A percentile compares a stretch with the other conserved stretches of the same genome.
Evolutionary conservation across 1,140 invertebrate genomes (phyloP).

Genomic region (Bombus cullumanus): DNA sequence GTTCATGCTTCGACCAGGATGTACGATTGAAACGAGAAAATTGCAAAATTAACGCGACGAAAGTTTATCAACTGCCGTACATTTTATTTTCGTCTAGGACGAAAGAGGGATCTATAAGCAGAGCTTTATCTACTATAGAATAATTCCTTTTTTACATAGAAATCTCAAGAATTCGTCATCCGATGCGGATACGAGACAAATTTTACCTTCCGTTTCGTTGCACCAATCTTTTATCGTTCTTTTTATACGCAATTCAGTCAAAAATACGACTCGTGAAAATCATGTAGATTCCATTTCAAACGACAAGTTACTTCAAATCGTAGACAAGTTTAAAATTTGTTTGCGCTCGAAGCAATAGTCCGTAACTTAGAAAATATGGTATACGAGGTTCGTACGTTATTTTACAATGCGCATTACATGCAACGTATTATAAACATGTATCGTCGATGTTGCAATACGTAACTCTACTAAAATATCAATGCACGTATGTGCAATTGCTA

Average conservation of each 20-base stretch:
- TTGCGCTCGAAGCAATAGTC: too few relatives aligned
- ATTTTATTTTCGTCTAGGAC: neutral
- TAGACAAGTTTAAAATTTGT: too few relatives aligned
- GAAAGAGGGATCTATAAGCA: neutral
- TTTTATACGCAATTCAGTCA: too few relatives aligned
- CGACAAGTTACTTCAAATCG: neutral
- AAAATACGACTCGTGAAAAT: neutral
- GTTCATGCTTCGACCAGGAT: neutral
- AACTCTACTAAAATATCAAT: neutral
- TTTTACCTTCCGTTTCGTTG: too few relatives aligned
- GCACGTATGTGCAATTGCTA: neutral
- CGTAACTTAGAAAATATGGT: accelerated
- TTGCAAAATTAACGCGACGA: neutral
- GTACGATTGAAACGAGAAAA: neutral
- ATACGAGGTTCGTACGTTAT: too few relatives aligned
- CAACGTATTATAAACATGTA: neutral
- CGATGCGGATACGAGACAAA: neutral
- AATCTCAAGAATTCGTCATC: neutral
- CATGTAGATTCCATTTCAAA: neutral
- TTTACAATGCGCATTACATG: neutral
- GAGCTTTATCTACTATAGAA: too few relatives aligned
- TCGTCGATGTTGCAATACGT: neutral
- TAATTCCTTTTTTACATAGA: neutral
- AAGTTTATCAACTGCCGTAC: neutral
- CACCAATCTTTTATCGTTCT: too few relatives aligned